Conservation (phyloP, 2,113 vertebrate genomes). For the Charina bottae region DNA sequence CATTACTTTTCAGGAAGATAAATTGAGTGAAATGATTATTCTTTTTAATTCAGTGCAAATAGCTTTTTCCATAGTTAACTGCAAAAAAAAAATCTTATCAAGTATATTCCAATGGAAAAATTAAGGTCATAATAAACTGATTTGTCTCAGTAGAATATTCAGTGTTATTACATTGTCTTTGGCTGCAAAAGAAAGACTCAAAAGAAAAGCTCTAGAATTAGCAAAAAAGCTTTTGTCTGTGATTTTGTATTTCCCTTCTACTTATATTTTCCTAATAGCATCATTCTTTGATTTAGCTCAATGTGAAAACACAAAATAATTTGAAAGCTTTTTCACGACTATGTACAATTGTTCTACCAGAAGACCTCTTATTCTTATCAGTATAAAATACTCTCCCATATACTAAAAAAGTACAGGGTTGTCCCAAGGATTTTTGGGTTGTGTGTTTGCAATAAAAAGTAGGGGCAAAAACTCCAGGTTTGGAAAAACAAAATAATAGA, state of each 20-base stretch:
- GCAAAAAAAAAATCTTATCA: background rate
- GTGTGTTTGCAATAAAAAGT: background rate
- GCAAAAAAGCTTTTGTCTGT: background rate
- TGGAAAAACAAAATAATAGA: background rate
- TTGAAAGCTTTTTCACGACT: conserved; percentile 1
- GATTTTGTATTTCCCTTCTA: background rate
- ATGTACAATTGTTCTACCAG: background rate
- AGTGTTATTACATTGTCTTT: background rate
- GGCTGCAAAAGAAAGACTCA: background rate
- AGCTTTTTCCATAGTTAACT: background rate
- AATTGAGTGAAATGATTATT: background rate
- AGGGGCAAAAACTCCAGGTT: background rate
- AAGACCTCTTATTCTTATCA: conserved; percentile 16
- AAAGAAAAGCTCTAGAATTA: conserved; percentile 3
- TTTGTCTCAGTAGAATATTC: background rate
- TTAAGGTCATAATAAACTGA: conserved; percentile 21
- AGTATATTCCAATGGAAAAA: conserved; percentile 1
- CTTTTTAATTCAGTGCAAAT: background rate
- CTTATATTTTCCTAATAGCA: background rate
- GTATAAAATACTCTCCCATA: background rate
- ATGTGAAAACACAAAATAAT: background rate
- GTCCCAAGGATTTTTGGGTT: background rate
- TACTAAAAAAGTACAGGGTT: background rate
- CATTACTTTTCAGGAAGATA: background rate
- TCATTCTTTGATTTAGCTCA: background rate